phyloP scores from a whole-genome alignment of 2,113 vertebrate genomes.

The Pangasianodon gigas region DNA sequence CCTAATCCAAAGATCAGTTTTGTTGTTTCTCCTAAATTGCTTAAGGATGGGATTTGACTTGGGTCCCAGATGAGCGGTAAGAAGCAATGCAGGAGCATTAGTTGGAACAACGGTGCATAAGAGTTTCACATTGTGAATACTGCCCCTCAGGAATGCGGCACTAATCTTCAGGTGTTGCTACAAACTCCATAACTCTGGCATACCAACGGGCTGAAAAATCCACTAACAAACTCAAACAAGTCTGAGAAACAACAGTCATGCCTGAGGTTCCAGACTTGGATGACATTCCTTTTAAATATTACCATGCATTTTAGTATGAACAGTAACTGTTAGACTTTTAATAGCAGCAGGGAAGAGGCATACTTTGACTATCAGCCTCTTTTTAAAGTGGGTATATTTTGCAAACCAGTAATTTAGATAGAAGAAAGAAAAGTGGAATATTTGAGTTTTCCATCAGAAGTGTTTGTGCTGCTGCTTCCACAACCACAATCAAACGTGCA shows the following conservation, averaged over 20 bases:
- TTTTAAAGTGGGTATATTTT: not conserved
- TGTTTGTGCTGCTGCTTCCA: not conserved
- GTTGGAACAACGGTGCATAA: not conserved
- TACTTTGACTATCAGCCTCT: not conserved
- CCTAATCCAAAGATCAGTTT: slow-evolving; percentile 24
- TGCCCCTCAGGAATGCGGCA: slow-evolving; percentile 33
- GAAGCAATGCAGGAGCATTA: not conserved
- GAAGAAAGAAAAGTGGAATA: not conserved
- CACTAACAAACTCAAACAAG: slow-evolving; percentile 47
- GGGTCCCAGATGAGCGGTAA: not conserved
- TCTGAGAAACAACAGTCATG: slow-evolving; percentile 15
- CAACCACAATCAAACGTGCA: not conserved
- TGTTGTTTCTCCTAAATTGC: slow-evolving; percentile 18
- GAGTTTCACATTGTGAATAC: slow-evolving; percentile 11
- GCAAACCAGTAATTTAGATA: not conserved
- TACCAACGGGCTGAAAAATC: slow-evolving; percentile 9
- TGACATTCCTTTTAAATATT: slow-evolving; percentile 10
- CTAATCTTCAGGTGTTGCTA: slow-evolving; percentile 51
- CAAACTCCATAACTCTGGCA: slow-evolving; percentile 50
- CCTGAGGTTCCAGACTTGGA: not conserved
- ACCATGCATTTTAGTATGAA: not conserved
- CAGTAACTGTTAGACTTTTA: not conserved
- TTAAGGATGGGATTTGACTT: slow-evolving; percentile 14
- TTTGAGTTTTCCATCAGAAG: not conserved
- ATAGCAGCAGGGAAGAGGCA: not conserved